phyloP scores from a whole-genome alignment of 2,113 vertebrate genomes.

The Prochilodus magdalenae region DNA sequence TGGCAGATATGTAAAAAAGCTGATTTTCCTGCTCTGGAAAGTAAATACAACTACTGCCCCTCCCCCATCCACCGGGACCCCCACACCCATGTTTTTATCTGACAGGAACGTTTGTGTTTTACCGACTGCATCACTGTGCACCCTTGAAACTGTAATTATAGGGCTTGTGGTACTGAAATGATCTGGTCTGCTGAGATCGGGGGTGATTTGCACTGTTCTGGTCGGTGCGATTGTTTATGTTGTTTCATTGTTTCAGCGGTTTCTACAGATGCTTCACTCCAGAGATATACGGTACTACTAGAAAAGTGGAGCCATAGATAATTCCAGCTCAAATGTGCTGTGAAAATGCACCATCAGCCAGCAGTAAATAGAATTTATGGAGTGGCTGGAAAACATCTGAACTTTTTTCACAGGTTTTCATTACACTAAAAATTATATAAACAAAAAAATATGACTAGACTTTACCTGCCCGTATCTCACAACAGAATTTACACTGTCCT shows the following conservation, averaged over 20 bases:
- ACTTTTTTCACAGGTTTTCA: conserved; percentile 37
- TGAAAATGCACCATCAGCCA: conserved; percentile 63
- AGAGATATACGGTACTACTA: conserved; percentile 40
- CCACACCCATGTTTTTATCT: too few relatives aligned
- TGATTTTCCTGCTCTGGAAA: too few relatives aligned
- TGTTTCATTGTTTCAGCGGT: conserved; percentile 62
- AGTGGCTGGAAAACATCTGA: conserved; percentile 43
- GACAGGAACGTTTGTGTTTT: too few relatives aligned
- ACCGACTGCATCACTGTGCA: too few relatives aligned
- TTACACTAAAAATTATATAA: conserved; percentile 11
- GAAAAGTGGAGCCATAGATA: conserved; percentile 49
- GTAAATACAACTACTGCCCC: too few relatives aligned
- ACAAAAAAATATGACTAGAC: not conserved
- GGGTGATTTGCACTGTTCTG: not conserved
- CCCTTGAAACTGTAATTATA: not conserved
- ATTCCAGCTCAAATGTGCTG: conserved; percentile 63
- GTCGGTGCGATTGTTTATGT: conserved; percentile 43
- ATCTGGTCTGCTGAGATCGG: not conserved
- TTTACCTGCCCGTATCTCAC: conserved; percentile 10
- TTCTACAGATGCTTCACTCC: conserved; percentile 59
- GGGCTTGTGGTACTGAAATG: not conserved
- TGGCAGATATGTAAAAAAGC: too few relatives aligned
- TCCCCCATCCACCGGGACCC: too few relatives aligned
- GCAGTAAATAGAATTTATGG: conserved; percentile 61
- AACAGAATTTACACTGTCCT: not conserved